Conservation (phyloP, 2,888 invertebrate species). For the Arrhopalites spinosus region DNA sequence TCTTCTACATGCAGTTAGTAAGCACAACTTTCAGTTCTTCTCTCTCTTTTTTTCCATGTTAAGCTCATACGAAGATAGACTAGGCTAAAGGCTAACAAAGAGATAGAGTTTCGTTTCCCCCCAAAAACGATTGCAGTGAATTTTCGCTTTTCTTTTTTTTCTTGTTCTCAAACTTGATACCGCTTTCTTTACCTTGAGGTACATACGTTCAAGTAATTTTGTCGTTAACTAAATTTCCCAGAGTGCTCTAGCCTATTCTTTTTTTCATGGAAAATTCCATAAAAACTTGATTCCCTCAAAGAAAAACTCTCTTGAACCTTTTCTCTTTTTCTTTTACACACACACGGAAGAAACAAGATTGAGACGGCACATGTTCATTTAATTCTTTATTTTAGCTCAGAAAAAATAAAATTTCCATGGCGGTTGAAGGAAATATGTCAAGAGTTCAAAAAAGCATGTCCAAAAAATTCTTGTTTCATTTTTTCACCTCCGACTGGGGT, state of each 20-base stretch:
- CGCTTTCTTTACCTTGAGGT: no score
- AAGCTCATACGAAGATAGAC: not conserved
- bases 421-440: no score
- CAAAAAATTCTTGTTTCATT: no score
- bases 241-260: not conserved
- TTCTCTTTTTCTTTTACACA: not conserved
- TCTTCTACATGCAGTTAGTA: no score
- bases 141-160: not conserved
- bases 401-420: no score
- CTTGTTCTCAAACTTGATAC: not conserved
- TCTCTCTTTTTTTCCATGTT: not conserved
- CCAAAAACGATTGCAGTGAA: no score
- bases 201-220: no score
- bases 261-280: not conserved
- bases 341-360: no score
- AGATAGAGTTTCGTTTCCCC: not conserved
- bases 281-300: not conserved
- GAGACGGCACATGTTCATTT: no score
- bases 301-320: not conserved
- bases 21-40: not conserved
- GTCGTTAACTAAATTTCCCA: constrained; percentile 2
- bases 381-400: no score
- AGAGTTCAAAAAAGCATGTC: no score
- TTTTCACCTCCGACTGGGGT: no score
- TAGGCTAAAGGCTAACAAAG: not conserved